phyloP scores from a whole-genome alignment of 2,888 invertebrate species.

The Chaitophorus viminalis region DNA sequence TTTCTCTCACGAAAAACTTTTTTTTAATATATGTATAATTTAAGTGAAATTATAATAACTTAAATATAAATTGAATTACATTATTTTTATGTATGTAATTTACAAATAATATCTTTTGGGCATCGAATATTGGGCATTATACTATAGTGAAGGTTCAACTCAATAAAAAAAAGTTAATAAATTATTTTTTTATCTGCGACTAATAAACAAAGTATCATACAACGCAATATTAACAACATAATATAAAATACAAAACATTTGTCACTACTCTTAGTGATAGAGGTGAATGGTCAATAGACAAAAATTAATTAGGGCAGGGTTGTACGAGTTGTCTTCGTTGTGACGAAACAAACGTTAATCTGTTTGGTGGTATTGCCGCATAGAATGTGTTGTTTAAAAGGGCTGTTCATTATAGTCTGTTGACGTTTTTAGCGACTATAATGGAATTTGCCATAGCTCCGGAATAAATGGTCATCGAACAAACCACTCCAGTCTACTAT shows the following conservation, averaged over 20 bases:
- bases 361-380: constrained; percentile 49
- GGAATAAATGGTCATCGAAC: constrained; percentile 54
- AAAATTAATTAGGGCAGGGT: constrained; percentile 60
- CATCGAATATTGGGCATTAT: neutral
- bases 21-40: too few species aligned
- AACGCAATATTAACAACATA: constrained; percentile 1
- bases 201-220: constrained; percentile 3
- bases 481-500: constrained; percentile 35
- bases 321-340: constrained; percentile 55
- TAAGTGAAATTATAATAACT: neutral
- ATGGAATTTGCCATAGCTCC: constrained; percentile 51
- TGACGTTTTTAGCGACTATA: constrained; percentile 55
- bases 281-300: constrained; percentile 53
- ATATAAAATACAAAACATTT: constrained; percentile 43
- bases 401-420: constrained; percentile 56
- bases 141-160: neutral
- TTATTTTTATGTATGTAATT: neutral
- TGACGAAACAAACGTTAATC: constrained; percentile 61
- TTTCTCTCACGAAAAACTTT: too few species aligned
- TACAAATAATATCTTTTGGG: neutral
- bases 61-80: neutral
- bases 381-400: constrained; percentile 59
- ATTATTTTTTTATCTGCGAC: neutral
- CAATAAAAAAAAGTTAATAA: neutral
- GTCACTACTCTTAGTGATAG: constrained; percentile 26